These are phyloP conservation scores for Pitta sordida DNA, from an alignment of 2,113 vertebrate genomes.

Conservation along the genomic window DNA sequence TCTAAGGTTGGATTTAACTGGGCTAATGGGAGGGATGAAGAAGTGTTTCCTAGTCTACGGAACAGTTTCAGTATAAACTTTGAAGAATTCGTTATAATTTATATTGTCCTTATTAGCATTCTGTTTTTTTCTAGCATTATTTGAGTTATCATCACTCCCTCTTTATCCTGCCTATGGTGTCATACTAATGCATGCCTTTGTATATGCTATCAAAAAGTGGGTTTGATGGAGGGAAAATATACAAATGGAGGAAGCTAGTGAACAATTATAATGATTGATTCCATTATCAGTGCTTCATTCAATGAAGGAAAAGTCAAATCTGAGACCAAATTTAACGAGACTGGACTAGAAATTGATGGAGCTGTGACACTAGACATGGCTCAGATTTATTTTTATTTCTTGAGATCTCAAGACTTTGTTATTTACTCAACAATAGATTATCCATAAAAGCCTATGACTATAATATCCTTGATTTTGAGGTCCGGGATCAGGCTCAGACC, in stretches of 20 bases:
- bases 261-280: not conserved
- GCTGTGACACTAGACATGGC: not conserved
- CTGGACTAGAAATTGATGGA: not conserved
- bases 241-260: not conserved
- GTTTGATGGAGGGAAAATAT: not conserved
- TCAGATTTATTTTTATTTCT: not conserved
- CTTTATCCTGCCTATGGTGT: not conserved
- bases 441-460: not conserved
- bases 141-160: not conserved
- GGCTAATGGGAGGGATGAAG: not conserved
- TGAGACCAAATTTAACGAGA: not conserved
- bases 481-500: not conserved
- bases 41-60: not conserved
- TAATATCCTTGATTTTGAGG: not conserved
- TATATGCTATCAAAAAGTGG: not conserved
- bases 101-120: not conserved
- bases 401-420: not conserved
- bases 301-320: not conserved
- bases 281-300: not conserved
- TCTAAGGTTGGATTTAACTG: not conserved
- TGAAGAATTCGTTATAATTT: not conserved
- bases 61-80: not conserved
- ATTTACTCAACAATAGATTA: not conserved
- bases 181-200: not conserved
- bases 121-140: rapidly evolving